Percentiles rank a stretch among this genome's conserved stretches.
phyloP scores from a whole-genome alignment of 2,113 vertebrate species.

The Anoplopoma fimbria region DNA sequence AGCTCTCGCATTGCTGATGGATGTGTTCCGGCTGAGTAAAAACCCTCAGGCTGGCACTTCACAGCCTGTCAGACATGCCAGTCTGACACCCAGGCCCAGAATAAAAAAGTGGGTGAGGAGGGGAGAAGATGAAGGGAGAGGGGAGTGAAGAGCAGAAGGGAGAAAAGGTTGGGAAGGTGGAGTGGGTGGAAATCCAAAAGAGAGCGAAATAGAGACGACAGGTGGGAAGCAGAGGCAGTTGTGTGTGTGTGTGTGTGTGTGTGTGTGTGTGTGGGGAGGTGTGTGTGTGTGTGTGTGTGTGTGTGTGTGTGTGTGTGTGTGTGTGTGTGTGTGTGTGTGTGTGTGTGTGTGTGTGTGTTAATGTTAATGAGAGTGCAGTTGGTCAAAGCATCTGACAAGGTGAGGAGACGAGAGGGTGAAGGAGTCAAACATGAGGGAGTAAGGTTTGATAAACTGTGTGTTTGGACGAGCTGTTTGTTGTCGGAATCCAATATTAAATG shows the following conservation, averaged over 20 bases:
- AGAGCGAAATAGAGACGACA: constrained; percentile 28
- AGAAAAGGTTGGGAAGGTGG: not conserved
- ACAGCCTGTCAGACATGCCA: constrained; percentile 58
- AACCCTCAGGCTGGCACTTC: constrained; percentile 52
- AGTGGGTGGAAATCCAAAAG: constrained; percentile 8
- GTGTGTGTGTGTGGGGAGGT: constrained; percentile 6
- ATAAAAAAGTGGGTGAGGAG: constrained; percentile 27
- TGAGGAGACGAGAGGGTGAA: constrained; percentile 14
- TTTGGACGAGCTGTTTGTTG: not conserved
- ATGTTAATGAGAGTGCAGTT: constrained; percentile 36
- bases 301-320: constrained; percentile 1
- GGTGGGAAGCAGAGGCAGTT: constrained; percentile 16
- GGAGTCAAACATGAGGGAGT: not conserved
- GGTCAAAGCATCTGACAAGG: constrained; percentile 24
- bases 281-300: constrained; percentile 3
- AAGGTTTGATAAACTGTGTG: not conserved
- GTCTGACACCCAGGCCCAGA: constrained; percentile 33
- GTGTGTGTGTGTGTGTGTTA: constrained; percentile 1
- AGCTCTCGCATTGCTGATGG: constrained; percentile 48
- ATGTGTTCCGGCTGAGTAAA: constrained; percentile 47
- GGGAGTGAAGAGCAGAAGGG: not conserved
- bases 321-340: constrained; percentile 15
- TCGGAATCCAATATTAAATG: not conserved
- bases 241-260: constrained; percentile 10
- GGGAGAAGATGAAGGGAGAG: not conserved